These are phyloP conservation scores for Mormyrus iriodes DNA, from an alignment of 2,113 vertebrate genomes.

Conservation along the genomic window DNA sequence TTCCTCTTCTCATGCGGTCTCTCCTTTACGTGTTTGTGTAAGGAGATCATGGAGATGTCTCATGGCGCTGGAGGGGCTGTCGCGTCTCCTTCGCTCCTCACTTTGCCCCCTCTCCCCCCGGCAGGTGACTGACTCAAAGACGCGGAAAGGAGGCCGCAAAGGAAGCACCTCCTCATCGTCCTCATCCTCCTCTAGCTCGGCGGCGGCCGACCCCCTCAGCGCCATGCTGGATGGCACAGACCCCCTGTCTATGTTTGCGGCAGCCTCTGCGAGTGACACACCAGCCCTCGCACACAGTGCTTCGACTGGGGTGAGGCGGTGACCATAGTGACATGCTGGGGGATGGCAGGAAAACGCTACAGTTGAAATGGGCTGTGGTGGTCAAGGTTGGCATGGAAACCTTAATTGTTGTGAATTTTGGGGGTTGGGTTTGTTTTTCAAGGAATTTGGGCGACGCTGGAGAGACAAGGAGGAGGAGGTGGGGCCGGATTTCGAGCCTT, in stretches of 20 bases:
- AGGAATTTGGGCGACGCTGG: constrained; percentile 76
- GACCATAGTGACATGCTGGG: background rate
- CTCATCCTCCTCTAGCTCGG: constrained; percentile 82
- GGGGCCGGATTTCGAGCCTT: constrained; percentile 84
- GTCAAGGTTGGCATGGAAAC: background rate
- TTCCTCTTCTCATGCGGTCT: too few species aligned
- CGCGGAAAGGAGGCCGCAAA: constrained; percentile 75
- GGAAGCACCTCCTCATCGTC: constrained; percentile 87
- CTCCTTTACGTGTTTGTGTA: background rate
- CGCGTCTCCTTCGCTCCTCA: background rate
- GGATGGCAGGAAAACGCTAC: background rate
- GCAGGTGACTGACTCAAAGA: constrained; percentile 87
- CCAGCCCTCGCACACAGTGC: constrained; percentile 43
- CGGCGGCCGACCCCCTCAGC: constrained; percentile 76
- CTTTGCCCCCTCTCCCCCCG: background rate
- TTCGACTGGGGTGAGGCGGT: constrained; percentile 48
- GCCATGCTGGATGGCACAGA: constrained; percentile 88
- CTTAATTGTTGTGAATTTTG: background rate
- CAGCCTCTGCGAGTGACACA: constrained; percentile 60
- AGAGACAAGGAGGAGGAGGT: constrained; percentile 66
- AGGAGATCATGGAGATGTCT: background rate
- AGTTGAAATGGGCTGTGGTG: background rate
- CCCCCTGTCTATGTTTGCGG: constrained; percentile 86
- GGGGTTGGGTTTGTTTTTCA: background rate
- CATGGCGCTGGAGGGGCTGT: background rate